Percentiles rank a stretch among this genome's conserved stretches.
phyloP scores from a whole-genome alignment of 1,140 invertebrate species.

The Pseudomyrmex concolor region DNA sequence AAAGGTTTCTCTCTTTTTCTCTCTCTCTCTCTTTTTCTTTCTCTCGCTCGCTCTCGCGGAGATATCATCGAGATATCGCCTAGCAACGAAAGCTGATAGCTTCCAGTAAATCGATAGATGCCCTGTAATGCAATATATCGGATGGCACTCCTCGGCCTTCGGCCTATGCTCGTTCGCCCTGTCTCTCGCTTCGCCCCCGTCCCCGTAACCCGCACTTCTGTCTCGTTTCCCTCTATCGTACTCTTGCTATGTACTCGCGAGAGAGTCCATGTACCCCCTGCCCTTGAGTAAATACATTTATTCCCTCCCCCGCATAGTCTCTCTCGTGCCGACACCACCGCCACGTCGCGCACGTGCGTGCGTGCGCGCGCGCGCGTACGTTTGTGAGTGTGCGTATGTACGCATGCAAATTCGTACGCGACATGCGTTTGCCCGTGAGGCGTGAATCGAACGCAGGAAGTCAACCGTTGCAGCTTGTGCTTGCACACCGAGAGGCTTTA shows the following conservation, averaged over 20 bases:
- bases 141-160: conserved; percentile 71
- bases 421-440: conserved; percentile 64
- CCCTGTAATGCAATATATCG: conserved; percentile 77
- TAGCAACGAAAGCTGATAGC: conserved; percentile 82
- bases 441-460: conserved; percentile 61
- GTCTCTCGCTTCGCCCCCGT: conserved; percentile 24
- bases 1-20: conserved; percentile 26
- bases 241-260: conserved; percentile 31
- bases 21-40: background rate
- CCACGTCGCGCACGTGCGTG: background rate
- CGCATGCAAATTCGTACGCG: conserved; percentile 67
- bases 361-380: background rate
- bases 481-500: background rate
- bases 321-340: background rate
- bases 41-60: conserved; percentile 43
- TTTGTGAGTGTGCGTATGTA: conserved; percentile 22
- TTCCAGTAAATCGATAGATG: conserved; percentile 78
- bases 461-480: conserved; percentile 42
- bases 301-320: conserved; percentile 25
- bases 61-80: conserved; percentile 80
- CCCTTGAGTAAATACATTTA: conserved; percentile 72
- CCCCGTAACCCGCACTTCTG: conserved; percentile 8
- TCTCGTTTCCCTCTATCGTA: conserved; percentile 41
- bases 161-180: conserved; percentile 62
- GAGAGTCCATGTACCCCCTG: conserved; percentile 58